A percentile compares a stretch with the other conserved stretches of the same genome.
Conservation (phyloP, 2,797 vertebrate species). For the Crax fasciolata region DNA sequence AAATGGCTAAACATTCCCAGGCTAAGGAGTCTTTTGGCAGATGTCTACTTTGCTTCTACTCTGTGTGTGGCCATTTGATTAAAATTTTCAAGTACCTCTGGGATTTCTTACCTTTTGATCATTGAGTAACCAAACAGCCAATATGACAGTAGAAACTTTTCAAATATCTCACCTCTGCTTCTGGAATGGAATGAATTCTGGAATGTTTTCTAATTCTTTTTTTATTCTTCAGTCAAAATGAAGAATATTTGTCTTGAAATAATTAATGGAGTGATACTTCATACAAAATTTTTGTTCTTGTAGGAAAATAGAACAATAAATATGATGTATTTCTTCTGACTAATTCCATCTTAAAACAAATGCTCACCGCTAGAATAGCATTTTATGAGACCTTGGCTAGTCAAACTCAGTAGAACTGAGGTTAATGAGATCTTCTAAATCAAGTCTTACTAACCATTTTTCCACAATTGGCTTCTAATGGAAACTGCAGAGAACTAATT, state of each 20-base stretch:
- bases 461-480: background rate
- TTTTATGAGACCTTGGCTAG: background rate
- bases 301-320: background rate
- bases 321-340: background rate
- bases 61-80: fast-evolving
- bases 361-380: background rate
- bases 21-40: background rate
- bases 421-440: background rate
- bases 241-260: background rate
- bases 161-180: background rate
- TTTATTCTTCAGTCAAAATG: background rate
- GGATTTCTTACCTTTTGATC: background rate
- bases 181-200: too few species aligned
- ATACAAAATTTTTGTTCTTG: background rate
- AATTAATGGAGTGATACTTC: background rate
- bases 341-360: background rate
- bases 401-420: background rate
- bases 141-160: background rate
- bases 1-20: background rate
- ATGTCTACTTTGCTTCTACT: background rate
- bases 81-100: background rate
- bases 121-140: background rate
- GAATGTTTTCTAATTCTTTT: background rate
- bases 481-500: background rate
- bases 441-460: background rate